Conservation (phyloP, 2,888 invertebrate genomes). For the Drosophila mercatorum region DNA sequence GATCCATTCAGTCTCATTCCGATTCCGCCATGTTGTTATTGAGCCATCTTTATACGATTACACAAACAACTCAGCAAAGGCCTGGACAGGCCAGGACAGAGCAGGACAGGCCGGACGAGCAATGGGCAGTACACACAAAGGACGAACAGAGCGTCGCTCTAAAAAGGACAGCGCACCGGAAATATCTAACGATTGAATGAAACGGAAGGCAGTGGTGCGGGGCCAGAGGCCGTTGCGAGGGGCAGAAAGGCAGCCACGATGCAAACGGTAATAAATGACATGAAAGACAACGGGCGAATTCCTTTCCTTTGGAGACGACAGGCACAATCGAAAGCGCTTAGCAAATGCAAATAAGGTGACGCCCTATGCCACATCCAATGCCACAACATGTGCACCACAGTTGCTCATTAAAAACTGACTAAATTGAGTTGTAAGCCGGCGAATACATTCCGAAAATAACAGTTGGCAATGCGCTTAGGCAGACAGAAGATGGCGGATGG, state of each 20-base stretch:
- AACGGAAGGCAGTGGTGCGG: conserved; percentile 53
- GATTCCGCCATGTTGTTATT: conserved; percentile 68
- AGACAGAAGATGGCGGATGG: conserved; percentile 11
- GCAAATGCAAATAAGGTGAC: conserved; percentile 67
- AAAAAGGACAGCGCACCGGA: conserved; percentile 75
- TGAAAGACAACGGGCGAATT: conserved; percentile 67
- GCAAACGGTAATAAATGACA: conserved; percentile 73
- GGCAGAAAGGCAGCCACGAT: conserved; percentile 24
- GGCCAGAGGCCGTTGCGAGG: conserved; percentile 12
- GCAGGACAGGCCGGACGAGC: conserved; percentile 12
- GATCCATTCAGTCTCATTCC: conserved; percentile 29
- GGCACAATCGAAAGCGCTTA: conserved; percentile 58
- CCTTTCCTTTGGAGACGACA: conserved; percentile 61
- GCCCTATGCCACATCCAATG: conserved; percentile 28
- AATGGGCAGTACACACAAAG: conserved; percentile 60
- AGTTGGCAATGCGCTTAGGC: conserved; percentile 55
- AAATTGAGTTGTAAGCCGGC: conserved; percentile 69
- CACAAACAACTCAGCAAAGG: conserved; percentile 61
- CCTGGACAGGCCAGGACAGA: not conserved
- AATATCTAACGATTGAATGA: conserved; percentile 76
- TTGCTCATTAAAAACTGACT: conserved; percentile 74
- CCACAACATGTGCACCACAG: conserved; percentile 53
- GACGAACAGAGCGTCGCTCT: conserved; percentile 53
- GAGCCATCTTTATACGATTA: conserved; percentile 77
- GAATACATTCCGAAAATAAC: conserved; percentile 44